Percentiles rank a stretch among this genome's conserved stretches.
Evolutionary conservation across 1,140 invertebrate species (phyloP).

Genomic region (Drosophila grimshawi): DNA sequence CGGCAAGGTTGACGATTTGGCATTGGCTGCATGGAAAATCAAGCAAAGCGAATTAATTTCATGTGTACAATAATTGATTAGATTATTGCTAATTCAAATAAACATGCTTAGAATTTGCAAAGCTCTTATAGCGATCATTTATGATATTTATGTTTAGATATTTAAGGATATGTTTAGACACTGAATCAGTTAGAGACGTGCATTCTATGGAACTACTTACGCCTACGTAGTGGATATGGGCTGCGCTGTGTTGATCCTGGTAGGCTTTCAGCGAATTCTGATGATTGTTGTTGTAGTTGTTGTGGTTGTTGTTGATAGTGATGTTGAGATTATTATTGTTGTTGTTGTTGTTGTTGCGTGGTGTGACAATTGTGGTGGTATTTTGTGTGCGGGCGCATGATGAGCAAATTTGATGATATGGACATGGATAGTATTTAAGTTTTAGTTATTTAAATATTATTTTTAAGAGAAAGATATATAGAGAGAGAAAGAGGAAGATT

Average conservation of each 20-base stretch:
- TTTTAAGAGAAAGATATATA: conserved; percentile 22
- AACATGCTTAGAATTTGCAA: conserved; percentile 7
- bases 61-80: neutral
- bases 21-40: conserved; percentile 79
- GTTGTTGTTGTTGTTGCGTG: conserved; percentile 40
- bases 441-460: conserved; percentile 35
- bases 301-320: conserved; percentile 34
- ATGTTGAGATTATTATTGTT: conserved; percentile 39
- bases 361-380: conserved; percentile 14
- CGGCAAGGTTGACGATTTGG: conserved; percentile 92
- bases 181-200: conserved; percentile 54
- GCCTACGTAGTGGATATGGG: conserved; percentile 91
- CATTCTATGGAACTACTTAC: conserved; percentile 87
- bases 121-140: neutral
- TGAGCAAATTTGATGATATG: conserved; percentile 58
- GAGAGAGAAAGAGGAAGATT: conserved; percentile 13
- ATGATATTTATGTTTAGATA: neutral
- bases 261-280: conserved; percentile 94
- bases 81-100: conserved; percentile 16
- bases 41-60: neutral
- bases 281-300: conserved; percentile 59
- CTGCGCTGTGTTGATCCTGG: conserved; percentile 92
- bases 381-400: conserved; percentile 42
- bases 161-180: conserved; percentile 34
- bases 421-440: conserved; percentile 63